These are phyloP conservation scores for Tursiops truncatus DNA, from an alignment of 2,113 vertebrate species.

Conservation along the genomic window DNA sequence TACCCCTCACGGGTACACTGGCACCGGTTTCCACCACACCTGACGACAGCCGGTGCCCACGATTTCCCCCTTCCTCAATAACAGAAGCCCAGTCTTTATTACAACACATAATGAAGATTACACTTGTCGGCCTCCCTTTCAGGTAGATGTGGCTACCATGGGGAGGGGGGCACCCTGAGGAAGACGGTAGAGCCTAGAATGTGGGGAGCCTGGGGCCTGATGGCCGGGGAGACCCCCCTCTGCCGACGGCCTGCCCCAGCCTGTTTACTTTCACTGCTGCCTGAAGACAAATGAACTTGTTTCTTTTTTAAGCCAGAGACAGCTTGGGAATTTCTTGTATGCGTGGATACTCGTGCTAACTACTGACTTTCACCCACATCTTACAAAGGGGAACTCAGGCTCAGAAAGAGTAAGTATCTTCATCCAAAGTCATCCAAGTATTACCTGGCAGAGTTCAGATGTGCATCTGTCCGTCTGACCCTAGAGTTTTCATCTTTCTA, in stretches of 20 bases:
- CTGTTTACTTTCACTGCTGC: rapidly evolving
- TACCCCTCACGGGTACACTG: rapidly evolving
- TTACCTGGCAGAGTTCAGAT: neutral
- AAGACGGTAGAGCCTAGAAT: neutral
- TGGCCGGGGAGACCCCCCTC: neutral
- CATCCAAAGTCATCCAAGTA: neutral
- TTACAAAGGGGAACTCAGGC: neutral
- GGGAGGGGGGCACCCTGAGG: neutral
- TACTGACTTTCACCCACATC: neutral
- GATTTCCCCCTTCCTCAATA: neutral
- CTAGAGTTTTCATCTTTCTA: neutral
- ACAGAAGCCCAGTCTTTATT: neutral
- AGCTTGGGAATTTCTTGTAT: neutral
- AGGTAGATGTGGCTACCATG: neutral
- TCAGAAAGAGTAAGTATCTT: neutral
- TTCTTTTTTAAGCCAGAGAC: neutral
- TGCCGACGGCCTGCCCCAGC: rapidly evolving
- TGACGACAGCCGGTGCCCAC: neutral
- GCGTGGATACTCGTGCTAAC: neutral
- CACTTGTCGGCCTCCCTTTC: neutral
- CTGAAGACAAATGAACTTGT: neutral
- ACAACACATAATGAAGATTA: neutral
- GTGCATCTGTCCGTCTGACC: neutral
- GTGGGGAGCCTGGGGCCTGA: neutral
- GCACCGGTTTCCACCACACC: neutral